phyloP scores from a whole-genome alignment of 2,113 vertebrate species.

The Mesitornis unicolor region DNA sequence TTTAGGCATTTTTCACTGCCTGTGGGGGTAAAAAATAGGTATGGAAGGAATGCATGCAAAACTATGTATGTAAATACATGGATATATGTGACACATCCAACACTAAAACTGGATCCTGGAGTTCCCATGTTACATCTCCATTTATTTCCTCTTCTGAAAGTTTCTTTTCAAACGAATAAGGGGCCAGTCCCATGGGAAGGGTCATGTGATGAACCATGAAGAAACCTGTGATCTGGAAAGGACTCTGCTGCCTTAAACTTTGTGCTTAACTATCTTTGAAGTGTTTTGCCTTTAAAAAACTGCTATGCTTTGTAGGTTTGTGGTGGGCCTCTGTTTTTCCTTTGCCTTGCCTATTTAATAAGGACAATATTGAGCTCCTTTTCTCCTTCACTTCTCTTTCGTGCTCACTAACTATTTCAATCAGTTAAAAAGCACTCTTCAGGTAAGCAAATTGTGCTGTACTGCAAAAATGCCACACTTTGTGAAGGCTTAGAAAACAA shows the following conservation, averaged over 20 bases:
- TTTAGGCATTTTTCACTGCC: slow-evolving; percentile 86
- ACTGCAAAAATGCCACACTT: not conserved
- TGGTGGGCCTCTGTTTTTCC: not conserved
- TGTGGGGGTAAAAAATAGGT: not conserved
- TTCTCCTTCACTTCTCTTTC: not conserved
- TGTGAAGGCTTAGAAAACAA: not conserved
- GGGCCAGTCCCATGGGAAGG: not conserved
- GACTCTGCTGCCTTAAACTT: not conserved
- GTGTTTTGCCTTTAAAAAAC: not conserved
- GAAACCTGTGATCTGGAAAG: not conserved
- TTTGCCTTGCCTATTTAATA: not conserved
- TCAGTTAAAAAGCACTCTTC: not conserved
- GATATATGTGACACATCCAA: not conserved
- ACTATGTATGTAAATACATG: not conserved
- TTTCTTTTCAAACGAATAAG: not conserved
- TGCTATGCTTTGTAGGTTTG: not conserved
- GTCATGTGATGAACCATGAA: not conserved
- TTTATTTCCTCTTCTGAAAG: not conserved
- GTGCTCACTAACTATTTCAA: not conserved
- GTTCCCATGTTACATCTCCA: not conserved
- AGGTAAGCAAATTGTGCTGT: not conserved
- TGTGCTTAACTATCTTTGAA: not conserved
- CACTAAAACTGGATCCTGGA: not conserved
- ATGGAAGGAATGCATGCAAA: not conserved
- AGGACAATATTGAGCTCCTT: not conserved